Percentiles rank a stretch among this genome's conserved stretches.
Conservation (phyloP, 2,888 invertebrate species). For the Alcis repandata region DNA sequence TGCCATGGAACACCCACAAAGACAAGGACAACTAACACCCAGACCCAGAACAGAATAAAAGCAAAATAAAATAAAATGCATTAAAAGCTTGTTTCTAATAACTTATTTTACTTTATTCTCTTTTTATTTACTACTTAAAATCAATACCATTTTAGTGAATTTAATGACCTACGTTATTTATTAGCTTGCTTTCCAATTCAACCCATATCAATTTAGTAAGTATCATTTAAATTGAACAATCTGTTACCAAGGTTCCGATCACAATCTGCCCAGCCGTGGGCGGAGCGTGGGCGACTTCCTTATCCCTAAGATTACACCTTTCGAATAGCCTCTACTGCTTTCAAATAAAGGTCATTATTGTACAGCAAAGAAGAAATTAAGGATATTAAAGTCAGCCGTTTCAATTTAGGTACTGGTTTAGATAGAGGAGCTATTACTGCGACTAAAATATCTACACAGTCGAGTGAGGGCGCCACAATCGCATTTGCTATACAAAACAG, state of each 20-base stretch:
- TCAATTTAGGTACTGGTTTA: constrained; percentile 16
- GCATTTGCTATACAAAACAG: too few species aligned
- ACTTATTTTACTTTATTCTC: too few species aligned
- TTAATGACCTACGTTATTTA: too few species aligned
- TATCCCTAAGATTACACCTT: constrained; percentile 20
- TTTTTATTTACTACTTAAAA: too few species aligned
- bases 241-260: constrained; percentile 34
- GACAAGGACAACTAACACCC: too few species aligned
- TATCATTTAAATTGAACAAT: constrained; percentile 29
- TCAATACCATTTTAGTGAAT: too few species aligned
- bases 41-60: too few species aligned
- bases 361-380: constrained; percentile 8
- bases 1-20: too few species aligned
- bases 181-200: constrained; percentile 18
- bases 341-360: constrained; percentile 14
- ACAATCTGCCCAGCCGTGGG: constrained; percentile 33
- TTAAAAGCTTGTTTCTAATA: too few species aligned
- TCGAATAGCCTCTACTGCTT: constrained; percentile 7
- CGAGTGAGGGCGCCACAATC: too few species aligned
- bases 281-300: constrained; percentile 28
- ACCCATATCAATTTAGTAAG: constrained; percentile 14
- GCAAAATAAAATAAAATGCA: too few species aligned
- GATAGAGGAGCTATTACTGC: constrained; percentile 16
- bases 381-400: constrained; percentile 31
- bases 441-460: too few species aligned